Evolutionary conservation across 2,797 vertebrate species (phyloP), one percentile per base, ranked within the genome.

Genomic region (Eulemur mongoz): DNA sequence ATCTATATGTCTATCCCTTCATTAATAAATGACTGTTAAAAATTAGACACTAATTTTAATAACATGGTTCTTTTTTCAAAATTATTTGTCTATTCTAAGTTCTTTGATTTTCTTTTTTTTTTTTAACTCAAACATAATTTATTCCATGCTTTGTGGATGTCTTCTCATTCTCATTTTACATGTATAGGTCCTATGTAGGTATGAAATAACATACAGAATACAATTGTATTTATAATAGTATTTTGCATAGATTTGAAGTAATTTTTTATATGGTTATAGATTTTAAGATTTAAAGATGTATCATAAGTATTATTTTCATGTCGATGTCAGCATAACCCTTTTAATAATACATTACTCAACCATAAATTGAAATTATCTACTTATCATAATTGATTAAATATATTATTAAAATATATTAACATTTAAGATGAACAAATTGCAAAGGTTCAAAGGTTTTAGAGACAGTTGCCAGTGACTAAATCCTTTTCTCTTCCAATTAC

Each of bases 241-340:
- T 52, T 96, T 96, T 93, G 63, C 40, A 32, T 75, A 18, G 18
- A 70, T 52, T 27, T 13, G 11, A 18, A 45, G 30, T 30, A 48
- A 78, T 83, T 85, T n/a, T 85, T 92, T 78, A 45, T 80, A 63
- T 88, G 73, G 22, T 57, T 48, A 2, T 78, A 32, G 15, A 82
- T 75, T 85, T 97, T 15, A 75, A 90, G 17, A 70, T 75, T 92
- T 96, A 76, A 96, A 80, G 7, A 87, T 38, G 22, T n/a, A 25
- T 72, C 38, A 5, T 52, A 89, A 87, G 85, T 32, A 43, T 3
- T 61, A 45, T 86, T 5, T 79, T 91, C 12, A 30, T 48, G 14
- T 65, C 5, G 14, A 45, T 45, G 14, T 22, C 17, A 43, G 11
- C 9, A 11, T 80, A 93, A 7, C 43, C 12, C 27, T 93, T 91